phyloP scores from a whole-genome alignment of 2,797 vertebrate genomes.

The Diplodus sargus region DNA sequence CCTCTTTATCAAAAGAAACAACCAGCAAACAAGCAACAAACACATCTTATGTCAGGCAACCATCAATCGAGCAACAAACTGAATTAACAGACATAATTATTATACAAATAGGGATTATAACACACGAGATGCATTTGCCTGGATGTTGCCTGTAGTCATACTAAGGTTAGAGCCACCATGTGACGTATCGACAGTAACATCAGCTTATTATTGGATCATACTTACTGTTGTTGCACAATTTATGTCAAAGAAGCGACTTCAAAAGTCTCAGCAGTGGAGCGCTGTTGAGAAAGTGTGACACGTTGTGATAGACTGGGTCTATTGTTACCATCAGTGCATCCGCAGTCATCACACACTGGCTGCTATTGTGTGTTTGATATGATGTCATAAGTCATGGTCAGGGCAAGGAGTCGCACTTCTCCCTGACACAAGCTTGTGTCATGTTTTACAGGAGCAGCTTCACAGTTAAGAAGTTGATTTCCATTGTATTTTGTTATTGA shows the following conservation, averaged over 20 bases:
- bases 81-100: not conserved
- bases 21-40: not conserved
- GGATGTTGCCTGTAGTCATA: not conserved
- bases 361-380: constrained; percentile 34
- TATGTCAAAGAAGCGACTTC: not conserved
- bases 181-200: constrained; percentile 4
- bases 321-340: not conserved
- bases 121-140: not conserved
- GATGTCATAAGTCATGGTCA: constrained; percentile 42
- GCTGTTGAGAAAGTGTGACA: not conserved
- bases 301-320: constrained; percentile 10
- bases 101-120: not conserved
- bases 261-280: not conserved
- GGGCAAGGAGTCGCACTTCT: constrained; percentile 13
- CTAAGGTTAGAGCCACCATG: not conserved
- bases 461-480: not conserved
- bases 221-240: not conserved
- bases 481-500: not conserved
- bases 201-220: not conserved
- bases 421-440: constrained; percentile 3
- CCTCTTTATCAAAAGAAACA: not conserved
- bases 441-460: not conserved
- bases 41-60: not conserved
- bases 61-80: not conserved
- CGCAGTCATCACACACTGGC: constrained; percentile 16